phyloP scores from a whole-genome alignment of 2,797 vertebrate species.

The Menidia menidia region DNA sequence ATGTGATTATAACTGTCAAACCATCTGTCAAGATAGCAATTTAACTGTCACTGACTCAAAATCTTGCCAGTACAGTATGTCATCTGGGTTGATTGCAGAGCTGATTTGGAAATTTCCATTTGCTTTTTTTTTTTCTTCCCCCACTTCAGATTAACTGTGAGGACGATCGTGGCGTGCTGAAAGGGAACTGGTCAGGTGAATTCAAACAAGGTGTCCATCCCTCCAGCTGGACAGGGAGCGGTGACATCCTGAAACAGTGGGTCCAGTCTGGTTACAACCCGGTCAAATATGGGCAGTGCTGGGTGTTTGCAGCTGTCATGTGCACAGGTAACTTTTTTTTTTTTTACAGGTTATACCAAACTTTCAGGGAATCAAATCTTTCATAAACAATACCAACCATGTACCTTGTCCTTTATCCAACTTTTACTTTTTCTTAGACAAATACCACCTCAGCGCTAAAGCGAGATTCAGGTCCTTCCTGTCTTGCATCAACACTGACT shows the following conservation, averaged over 20 bases:
- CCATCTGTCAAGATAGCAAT: neutral
- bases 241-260: slow-evolving; percentile 87
- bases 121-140: neutral
- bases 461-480: neutral
- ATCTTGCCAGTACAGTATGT: neutral
- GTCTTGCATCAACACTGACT: neutral
- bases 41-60: neutral
- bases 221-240: slow-evolving; percentile 85
- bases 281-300: slow-evolving; percentile 91
- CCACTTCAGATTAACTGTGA: slow-evolving; percentile 85
- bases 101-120: neutral
- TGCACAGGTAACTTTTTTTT: slow-evolving; percentile 86
- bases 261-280: slow-evolving; percentile 72
- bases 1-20: slow-evolving; percentile 22
- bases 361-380: neutral
- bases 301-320: slow-evolving; percentile 92
- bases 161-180: slow-evolving; percentile 87
- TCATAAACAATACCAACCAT: neutral
- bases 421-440: neutral
- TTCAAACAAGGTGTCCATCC: slow-evolving; percentile 79
- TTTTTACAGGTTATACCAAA: neutral
- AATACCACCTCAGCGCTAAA: neutral
- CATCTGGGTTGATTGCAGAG: neutral
- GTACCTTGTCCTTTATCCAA: neutral
- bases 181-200: slow-evolving; percentile 86